A percentile compares a stretch with the other conserved stretches of the same genome.
phyloP scores from a whole-genome alignment of 1,140 invertebrate genomes.

The Brachionus manjavacas region DNA sequence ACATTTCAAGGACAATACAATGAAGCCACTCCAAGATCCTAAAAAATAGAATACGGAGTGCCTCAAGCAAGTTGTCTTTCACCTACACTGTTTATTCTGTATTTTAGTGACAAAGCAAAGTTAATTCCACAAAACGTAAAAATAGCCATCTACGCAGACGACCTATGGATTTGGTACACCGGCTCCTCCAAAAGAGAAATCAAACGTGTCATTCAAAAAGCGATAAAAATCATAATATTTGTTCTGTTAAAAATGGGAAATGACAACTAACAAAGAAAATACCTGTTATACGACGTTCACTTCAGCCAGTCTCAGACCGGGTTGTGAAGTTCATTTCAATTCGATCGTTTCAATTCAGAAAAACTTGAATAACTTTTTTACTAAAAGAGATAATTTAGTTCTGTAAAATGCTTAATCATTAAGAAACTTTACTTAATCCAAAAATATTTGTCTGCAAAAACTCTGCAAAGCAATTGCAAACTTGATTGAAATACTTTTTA shows the following conservation, averaged over 20 bases:
- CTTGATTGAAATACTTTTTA: too few relatives aligned
- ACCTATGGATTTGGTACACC: neutral
- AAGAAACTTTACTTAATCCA: too few relatives aligned
- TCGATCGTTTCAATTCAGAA: too few relatives aligned
- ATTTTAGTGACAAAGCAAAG: neutral
- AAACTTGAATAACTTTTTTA: too few relatives aligned
- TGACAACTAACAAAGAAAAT: neutral
- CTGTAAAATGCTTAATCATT: too few relatives aligned
- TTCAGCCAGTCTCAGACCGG: too few relatives aligned
- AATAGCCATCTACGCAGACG: neutral
- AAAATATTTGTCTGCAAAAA: too few relatives aligned
- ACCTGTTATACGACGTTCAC: too few relatives aligned
- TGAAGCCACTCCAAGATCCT: neutral
- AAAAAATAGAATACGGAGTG: neutral
- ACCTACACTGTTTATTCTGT: conserved; percentile 6
- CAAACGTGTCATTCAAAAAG: neutral
- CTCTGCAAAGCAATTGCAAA: too few relatives aligned
- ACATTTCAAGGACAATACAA: neutral
- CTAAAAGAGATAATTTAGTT: too few relatives aligned
- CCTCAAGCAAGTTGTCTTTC: neutral
- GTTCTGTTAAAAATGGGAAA: neutral
- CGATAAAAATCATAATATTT: neutral
- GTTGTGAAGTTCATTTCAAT: too few relatives aligned
- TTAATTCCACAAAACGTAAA: neutral
- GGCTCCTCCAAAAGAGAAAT: neutral